Evolutionary conservation across 2,797 vertebrate genomes (phyloP), one percentile per base, ranked within the genome.

Genomic region (Sciurus carolinensis): DNA sequence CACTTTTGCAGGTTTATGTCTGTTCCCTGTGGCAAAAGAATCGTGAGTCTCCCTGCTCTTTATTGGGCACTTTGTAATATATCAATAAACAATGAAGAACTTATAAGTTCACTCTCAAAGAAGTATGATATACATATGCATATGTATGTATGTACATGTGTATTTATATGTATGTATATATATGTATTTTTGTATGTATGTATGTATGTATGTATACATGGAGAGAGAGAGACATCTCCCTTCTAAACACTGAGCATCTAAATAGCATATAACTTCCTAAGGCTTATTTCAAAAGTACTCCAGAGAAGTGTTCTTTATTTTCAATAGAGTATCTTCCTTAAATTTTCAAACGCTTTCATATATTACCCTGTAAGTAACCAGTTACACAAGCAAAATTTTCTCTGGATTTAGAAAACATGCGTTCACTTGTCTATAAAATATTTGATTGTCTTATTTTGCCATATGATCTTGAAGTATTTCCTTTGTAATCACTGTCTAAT

Each of bases 61-160:
- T 64, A 12, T 26, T 50, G 1, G 30, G 14, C 33, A 36, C 54
- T 84, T 72, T 13, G 26, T 42, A 79, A 80, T 50, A 1, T 84
- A 77, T 72, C n/a, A 64, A 4, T 24, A 36, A 17, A 91, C n/a
- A 64, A 4, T 24, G 44, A 17, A 91, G 36, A 36, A 66, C 5
- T 20, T 10, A 33, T 5, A 18, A 44, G 10, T 3, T 83, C 81
- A 33, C 28, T 30, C 15, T 2, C 24, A 11, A 62, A 26, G 59
- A 26, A 59, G 59, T 26, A 54, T 20, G 52, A 54, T 15, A 17
- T 20, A 5, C 7, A 22, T 57, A 18, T 52, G 11, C 11, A 12
- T 13, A 12, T 13, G 3, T 13, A 12, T 13, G 17, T 18, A 18
- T 3, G 17, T 15, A 52, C 14, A 52, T 52, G 15, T 15, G 0